Conservation (phyloP, 2,113 vertebrate species). For the Oreocharis arfaki region DNA sequence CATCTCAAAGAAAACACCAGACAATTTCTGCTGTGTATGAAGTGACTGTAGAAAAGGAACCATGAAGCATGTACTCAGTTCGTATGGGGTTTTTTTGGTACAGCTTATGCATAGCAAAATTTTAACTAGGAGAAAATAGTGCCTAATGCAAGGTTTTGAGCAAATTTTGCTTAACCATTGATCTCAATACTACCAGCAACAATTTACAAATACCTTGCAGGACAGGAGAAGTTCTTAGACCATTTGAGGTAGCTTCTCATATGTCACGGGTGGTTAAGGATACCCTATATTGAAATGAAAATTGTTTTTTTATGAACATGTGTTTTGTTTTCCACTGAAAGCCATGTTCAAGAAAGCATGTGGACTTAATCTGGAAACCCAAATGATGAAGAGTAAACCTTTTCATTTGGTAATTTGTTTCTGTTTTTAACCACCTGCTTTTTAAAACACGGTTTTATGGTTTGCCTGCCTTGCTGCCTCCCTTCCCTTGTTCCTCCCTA, state of each 20-base stretch:
- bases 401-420: background rate
- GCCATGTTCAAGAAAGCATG: background rate
- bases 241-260: background rate
- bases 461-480: background rate
- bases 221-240: background rate
- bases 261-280: background rate
- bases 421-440: background rate
- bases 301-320: background rate
- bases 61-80: background rate
- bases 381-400: background rate
- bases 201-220: background rate
- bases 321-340: background rate
- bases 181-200: background rate
- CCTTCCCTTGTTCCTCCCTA: background rate
- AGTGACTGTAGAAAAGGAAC: background rate
- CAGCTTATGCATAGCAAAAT: background rate
- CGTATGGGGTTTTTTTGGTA: background rate
- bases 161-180: background rate
- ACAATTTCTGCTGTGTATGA: background rate
- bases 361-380: background rate
- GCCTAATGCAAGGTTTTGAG: background rate
- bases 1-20: background rate
- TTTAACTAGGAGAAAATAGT: background rate
- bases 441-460: background rate
- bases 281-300: background rate